phyloP scores from a whole-genome alignment of 2,113 vertebrate genomes.

The Odocoileus virginianus region DNA sequence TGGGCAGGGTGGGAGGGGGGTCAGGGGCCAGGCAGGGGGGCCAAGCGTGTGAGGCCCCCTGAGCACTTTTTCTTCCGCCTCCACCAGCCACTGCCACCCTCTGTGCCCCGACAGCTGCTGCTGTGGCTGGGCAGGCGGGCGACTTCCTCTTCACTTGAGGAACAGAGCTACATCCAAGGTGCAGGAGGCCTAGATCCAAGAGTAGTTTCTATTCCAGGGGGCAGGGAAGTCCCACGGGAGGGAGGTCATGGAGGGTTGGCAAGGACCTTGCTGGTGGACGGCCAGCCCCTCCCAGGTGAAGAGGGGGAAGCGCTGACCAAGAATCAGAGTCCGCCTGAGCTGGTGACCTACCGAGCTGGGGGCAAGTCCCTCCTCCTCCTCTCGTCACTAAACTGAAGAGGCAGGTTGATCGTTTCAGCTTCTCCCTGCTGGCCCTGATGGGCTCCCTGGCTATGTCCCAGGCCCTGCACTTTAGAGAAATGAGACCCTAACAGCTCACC shows the following conservation, averaged over 20 bases:
- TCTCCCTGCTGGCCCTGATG: background rate
- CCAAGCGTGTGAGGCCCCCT: background rate
- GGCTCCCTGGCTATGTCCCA: background rate
- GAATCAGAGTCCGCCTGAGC: background rate
- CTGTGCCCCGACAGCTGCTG: background rate
- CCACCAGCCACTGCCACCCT: background rate
- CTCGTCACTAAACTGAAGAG: background rate
- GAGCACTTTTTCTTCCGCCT: background rate
- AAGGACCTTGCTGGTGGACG: background rate
- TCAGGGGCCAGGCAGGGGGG: background rate
- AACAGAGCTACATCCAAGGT: background rate
- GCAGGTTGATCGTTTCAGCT: background rate
- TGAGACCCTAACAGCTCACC: constrained; percentile 72
- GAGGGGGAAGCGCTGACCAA: background rate
- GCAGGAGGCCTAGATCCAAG: background rate
- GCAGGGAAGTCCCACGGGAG: background rate
- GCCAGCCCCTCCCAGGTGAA: background rate
- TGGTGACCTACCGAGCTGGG: background rate
- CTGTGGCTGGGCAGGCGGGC: background rate
- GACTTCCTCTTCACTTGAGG: background rate
- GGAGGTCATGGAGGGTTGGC: background rate
- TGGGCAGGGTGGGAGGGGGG: rapidly evolving
- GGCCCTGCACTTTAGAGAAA: background rate
- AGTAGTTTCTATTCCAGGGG: background rate
- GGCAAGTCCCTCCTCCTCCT: background rate